Percentiles rank a stretch among this genome's conserved stretches.
phyloP scores from a whole-genome alignment of 2,113 vertebrate genomes.

The Erpornis zantholeuca region DNA sequence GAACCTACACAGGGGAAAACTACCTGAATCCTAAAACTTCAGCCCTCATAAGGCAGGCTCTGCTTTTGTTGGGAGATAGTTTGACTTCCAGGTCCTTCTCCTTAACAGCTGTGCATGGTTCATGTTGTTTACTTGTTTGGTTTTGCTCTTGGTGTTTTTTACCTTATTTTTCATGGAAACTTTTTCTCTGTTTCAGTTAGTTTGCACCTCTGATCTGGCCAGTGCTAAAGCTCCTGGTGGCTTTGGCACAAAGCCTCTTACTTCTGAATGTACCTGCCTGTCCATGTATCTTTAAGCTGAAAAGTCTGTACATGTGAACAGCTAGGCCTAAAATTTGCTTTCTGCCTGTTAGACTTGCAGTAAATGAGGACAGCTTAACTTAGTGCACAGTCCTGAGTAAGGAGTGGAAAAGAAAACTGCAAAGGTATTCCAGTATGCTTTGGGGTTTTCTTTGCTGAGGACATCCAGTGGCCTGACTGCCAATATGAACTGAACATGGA shows the following conservation, averaged over 20 bases:
- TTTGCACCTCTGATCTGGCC: background rate
- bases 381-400: background rate
- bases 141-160: background rate
- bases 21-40: background rate
- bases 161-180: background rate
- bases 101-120: background rate
- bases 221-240: background rate
- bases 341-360: background rate
- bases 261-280: background rate
- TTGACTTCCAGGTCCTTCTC: background rate
- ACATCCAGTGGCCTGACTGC: slow-evolving; percentile 12
- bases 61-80: background rate
- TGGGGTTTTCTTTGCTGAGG: slow-evolving; percentile 19
- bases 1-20: background rate
- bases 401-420: background rate
- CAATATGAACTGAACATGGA: background rate
- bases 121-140: background rate
- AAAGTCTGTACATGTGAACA: background rate
- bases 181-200: background rate
- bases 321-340: background rate
- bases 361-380: background rate
- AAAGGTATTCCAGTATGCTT: background rate
- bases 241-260: background rate
- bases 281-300: background rate
- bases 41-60: background rate